These are phyloP conservation scores for Peromyscus eremicus DNA, from an alignment of 2,797 vertebrate species.

Conservation along the genomic window DNA sequence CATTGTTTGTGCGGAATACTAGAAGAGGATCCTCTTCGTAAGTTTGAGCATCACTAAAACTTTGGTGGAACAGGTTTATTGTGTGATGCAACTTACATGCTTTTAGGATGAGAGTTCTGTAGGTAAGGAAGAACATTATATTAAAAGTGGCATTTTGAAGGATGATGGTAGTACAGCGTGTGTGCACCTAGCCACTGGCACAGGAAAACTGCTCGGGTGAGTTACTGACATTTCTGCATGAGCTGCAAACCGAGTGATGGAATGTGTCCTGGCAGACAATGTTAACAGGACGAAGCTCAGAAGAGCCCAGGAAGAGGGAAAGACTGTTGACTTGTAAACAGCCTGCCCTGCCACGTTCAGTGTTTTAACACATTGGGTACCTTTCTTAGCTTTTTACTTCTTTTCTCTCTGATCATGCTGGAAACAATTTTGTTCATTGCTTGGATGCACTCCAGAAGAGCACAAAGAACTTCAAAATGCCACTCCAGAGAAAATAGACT, in stretches of 20 bases:
- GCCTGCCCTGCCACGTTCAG: not conserved
- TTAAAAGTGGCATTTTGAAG: constrained; percentile 82
- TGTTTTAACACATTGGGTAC: not conserved
- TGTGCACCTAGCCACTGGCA: constrained; percentile 76
- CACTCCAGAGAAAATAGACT: not conserved
- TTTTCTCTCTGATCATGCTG: not conserved
- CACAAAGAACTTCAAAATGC: constrained; percentile 48
- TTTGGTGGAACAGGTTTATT: not conserved
- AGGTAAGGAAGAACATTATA: constrained; percentile 20
- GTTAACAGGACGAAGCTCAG: not conserved
- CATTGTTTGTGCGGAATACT: not conserved
- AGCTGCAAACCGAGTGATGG: constrained; percentile 72
- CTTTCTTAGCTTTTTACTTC: not conserved
- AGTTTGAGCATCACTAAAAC: constrained; percentile 37
- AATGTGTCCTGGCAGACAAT: constrained; percentile 58
- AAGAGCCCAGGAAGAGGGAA: constrained; percentile 4
- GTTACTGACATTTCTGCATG: constrained; percentile 80
- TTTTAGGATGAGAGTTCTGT: constrained; percentile 4
- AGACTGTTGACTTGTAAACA: constrained; percentile 36
- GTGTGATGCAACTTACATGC: not conserved
- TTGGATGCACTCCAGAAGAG: constrained; percentile 44
- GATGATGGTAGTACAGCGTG: constrained; percentile 68
- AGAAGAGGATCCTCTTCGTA: constrained; percentile 33
- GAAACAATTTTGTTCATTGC: constrained; percentile 39
- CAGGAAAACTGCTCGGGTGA: constrained; percentile 63